A percentile compares a stretch with the other conserved stretches of the same genome.
Evolutionary conservation across 2,888 invertebrate genomes (phyloP).

Genomic region (Chaitophorus viminalis): DNA sequence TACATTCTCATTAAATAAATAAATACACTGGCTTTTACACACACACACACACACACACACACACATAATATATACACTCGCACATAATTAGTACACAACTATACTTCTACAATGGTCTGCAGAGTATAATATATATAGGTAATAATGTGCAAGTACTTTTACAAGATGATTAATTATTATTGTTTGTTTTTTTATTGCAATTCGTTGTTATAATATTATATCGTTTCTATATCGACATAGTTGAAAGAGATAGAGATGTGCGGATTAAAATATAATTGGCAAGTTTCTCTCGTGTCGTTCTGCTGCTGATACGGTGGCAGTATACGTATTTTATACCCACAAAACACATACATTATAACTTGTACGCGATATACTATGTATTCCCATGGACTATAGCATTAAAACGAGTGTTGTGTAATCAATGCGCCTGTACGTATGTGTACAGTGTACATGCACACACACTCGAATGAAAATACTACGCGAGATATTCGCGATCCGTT

Average conservation of each 20-base stretch:
- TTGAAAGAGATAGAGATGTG: not conserved
- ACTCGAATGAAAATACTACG: not conserved
- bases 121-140: no score
- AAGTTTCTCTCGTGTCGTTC: not conserved
- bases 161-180: not conserved
- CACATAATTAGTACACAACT: no score
- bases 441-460: not conserved
- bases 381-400: not conserved
- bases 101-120: no score
- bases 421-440: not conserved
- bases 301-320: not conserved
- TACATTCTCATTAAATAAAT: no score
- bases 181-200: not conserved
- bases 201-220: not conserved
- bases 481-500: slow-evolving; percentile 1
- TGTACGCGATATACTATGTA: no score
- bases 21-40: no score
- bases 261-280: not conserved
- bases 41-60: no score
- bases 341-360: not conserved
- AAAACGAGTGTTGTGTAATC: not conserved
- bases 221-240: not conserved
- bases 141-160: no score
- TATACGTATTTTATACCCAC: not conserved
- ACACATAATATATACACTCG: no score